Evolutionary conservation across 2,797 vertebrate species (phyloP), one percentile per base, ranked within the genome.

Genomic region (Sus cebifrons): DNA sequence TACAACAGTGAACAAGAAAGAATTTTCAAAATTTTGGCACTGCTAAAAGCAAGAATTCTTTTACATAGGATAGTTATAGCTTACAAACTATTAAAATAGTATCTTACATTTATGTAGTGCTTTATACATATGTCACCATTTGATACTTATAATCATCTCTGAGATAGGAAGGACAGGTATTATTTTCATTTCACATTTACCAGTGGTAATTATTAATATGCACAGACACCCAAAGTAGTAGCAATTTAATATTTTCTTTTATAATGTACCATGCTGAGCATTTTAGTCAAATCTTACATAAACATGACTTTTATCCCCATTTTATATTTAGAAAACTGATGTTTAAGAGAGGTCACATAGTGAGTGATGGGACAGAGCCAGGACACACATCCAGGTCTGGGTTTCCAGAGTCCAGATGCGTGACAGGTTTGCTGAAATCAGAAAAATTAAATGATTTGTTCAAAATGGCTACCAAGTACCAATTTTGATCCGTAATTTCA

Each of bases 261-360:
- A 2, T 68, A 81, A 74, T 83, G 17, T 25, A 79, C 60, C 54
- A 4, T n/a, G 36, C 21, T 88, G 94, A 92, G 12, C 54, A 91
- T 67, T 82, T 85, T 56, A 65, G 64, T 78, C 36, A 96, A 79
- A 36, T 92, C 64, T 67, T 44, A 86, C 10, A 73, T 17, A 81
- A 44, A 25, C 27, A 16, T 56, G 44, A 87, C 58, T 81, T 68
- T 84, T 70, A 93, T 36, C 40, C 40, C 20, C 17, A 23, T n/a
- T 54, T 95, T 52, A 49, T 67, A 86, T 62, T 58, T 91, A 75
- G 65, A 96, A 96, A 60, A 68, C 58, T 71, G 44, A 92, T 67
- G 27, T 29, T 17, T 81, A 71, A 86, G 27, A 58, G 27, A 56
- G 18, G 68, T 36, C 86, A 83, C 15, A 17, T 7, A 52, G 11